Base-by-base conservation (phyloP, 2,797 vertebrate genomes). In the Sebastes trivittatus region DNA sequence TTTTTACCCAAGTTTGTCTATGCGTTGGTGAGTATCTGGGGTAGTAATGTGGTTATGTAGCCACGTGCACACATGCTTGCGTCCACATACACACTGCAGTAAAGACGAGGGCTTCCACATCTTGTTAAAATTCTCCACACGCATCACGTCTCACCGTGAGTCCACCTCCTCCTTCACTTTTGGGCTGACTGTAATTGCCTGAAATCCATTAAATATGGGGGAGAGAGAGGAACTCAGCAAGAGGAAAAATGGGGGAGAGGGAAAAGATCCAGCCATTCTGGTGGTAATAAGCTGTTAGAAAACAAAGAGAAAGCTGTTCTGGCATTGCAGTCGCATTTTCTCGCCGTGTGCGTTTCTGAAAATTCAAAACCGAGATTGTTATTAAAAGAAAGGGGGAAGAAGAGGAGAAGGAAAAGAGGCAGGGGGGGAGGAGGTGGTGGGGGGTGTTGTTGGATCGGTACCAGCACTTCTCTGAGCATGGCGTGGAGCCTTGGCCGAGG, bases 71-170 rank as follows among this genome's bases (percentile, higher is more conserved):
- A 56, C 65, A 69, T 25, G 22, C 58, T 70, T 63, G 71, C 16
- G 2, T 52, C 54, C 77, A 63, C 67, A 34, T 32, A 81, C 75
- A 16, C 62, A 29, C 69, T 84, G 30, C 77, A 85, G 82, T 46
- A 71, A 83, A 76, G 80, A 88, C 49, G 71, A 91, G 91, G 91
- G 88, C 91, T 94, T 94, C 93, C 89, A 92, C 89, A 89, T 93
- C 92, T 93, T 94, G 90, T 95, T 93, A 93, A 93, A 94, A 90
- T 93, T 94, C 93, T 92, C 88, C 83, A 87, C 89, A 92, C 68
- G 34, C 86, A 78, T 66, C 30, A 70, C 32, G 34, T 80, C 91
- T 89, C 83, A 36, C 86, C 34, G 62, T 86, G 83, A 92, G 81
- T 82, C 82, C 88, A 87, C 78, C 90, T 80, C 79, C 90, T 80